Percentiles rank a stretch among this genome's conserved stretches.
Evolutionary conservation across 2,113 vertebrate genomes (phyloP).

Genomic region (Psephotus haematonotus): DNA sequence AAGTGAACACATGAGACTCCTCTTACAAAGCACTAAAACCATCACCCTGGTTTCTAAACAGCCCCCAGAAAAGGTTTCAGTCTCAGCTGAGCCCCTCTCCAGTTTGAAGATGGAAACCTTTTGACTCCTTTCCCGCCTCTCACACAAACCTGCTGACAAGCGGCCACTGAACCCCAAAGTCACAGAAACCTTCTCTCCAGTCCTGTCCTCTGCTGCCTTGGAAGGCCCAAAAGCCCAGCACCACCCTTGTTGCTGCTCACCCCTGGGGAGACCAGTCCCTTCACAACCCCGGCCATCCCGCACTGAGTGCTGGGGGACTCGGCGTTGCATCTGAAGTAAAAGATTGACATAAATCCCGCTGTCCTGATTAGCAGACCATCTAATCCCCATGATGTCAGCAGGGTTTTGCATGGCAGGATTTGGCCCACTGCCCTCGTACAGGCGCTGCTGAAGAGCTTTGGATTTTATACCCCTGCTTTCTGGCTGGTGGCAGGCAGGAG

Average conservation of each 20-base stretch:
- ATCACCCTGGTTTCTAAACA: background rate
- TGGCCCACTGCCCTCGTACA: background rate
- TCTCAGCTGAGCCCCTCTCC: accelerated
- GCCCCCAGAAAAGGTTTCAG: background rate
- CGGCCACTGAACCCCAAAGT: background rate
- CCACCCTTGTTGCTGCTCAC: background rate
- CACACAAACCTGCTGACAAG: background rate
- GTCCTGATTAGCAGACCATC: background rate
- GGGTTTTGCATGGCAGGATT: background rate
- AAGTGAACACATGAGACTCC: background rate
- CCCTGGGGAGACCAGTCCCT: accelerated
- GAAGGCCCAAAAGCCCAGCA: accelerated
- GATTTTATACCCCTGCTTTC: background rate
- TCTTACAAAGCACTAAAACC: background rate
- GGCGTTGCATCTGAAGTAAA: background rate
- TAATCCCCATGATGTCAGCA: background rate
- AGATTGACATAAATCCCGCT: background rate
- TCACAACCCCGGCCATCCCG: background rate
- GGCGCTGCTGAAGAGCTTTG: background rate
- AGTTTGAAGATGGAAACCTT: background rate
- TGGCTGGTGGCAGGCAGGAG: background rate
- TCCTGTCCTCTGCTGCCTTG: background rate
- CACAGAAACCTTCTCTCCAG: background rate
- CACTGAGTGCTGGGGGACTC: background rate
- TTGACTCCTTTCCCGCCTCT: background rate